Percentiles rank a stretch among this genome's conserved stretches.
Conservation (phyloP, 2,113 vertebrate species). For the Lycocorax pyrrhopterus region DNA sequence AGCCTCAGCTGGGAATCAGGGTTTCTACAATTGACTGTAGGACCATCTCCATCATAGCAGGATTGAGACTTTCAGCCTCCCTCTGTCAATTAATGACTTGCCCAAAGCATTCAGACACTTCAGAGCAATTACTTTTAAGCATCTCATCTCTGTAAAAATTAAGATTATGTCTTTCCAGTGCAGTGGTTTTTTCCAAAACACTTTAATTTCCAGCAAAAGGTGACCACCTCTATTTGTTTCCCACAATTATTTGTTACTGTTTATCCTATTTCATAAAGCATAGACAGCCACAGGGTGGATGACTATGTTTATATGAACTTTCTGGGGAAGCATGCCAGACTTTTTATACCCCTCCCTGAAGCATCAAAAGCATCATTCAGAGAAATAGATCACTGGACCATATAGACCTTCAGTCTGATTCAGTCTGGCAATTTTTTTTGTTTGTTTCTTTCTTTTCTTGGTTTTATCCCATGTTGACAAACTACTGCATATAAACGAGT, state of each 20-base stretch:
- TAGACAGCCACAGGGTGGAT: background rate
- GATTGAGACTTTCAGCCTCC: background rate
- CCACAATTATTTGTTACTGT: background rate
- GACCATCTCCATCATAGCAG: background rate
- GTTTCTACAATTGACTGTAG: background rate
- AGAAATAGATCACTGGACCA: background rate
- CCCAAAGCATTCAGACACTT: background rate
- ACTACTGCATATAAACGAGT: background rate
- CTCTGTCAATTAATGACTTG: background rate
- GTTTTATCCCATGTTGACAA: background rate
- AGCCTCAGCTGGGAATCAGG: background rate
- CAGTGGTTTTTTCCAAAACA: background rate
- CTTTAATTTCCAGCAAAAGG: background rate
- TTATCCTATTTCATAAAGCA: background rate
- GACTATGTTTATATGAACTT: background rate
- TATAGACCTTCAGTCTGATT: background rate
- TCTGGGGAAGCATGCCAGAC: background rate
- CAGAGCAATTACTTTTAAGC: background rate
- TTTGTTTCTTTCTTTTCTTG: background rate
- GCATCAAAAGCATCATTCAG: background rate
- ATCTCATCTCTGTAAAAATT: background rate
- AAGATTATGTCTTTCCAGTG: background rate
- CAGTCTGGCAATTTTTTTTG: background rate
- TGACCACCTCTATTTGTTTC: background rate
- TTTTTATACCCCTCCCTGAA: background rate